phyloP scores from a whole-genome alignment of 2,113 vertebrate genomes.

The Fulica atra region DNA sequence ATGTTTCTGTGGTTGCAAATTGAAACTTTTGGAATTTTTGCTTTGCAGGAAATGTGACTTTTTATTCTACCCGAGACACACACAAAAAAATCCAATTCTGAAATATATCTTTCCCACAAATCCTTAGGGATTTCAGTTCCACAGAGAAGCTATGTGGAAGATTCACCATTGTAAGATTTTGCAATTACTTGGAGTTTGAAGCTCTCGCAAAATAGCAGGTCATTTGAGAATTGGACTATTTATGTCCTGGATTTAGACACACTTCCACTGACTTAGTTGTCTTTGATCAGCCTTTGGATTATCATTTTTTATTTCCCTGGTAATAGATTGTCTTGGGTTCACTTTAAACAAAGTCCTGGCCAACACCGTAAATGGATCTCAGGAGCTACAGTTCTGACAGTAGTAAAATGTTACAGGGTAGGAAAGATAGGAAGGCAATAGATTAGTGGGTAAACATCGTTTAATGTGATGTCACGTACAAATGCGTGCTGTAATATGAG shows the following conservation, averaged over 20 bases:
- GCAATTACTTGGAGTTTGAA: conserved; percentile 18
- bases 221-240: neutral
- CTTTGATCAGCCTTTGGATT: neutral
- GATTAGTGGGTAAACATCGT: neutral
- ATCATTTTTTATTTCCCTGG: neutral
- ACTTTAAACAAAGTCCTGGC: neutral
- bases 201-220: conserved; percentile 20
- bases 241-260: conserved; percentile 1
- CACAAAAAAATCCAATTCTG: neutral
- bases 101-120: conserved; percentile 47
- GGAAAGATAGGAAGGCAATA: neutral
- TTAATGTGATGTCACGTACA: neutral
- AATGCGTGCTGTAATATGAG: neutral
- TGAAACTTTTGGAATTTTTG: conserved; percentile 33
- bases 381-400: neutral
- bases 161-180: conserved; percentile 36
- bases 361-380: neutral
- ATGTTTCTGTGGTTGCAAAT: conserved; percentile 28
- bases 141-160: conserved; percentile 9
- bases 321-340: neutral
- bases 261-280: neutral
- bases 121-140: conserved; percentile 13
- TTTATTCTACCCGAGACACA: neutral
- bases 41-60: conserved; percentile 39
- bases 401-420: neutral